Evolutionary conservation across 2,797 vertebrate genomes (phyloP).

Genomic region (Psittacula derbiana): DNA sequence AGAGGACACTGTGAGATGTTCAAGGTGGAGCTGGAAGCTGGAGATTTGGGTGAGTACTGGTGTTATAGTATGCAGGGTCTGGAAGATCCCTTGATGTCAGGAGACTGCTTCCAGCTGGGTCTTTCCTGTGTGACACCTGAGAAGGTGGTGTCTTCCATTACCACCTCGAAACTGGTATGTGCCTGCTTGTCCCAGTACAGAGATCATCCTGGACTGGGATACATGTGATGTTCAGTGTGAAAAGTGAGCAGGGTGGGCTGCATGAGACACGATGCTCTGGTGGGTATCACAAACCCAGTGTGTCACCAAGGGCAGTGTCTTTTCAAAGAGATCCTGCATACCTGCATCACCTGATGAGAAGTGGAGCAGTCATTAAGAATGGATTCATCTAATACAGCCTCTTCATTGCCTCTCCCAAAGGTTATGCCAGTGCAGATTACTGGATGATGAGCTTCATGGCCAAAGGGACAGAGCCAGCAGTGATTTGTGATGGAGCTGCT

Average conservation of each 20-base stretch:
- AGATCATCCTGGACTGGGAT: neutral
- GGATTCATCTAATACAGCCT: neutral
- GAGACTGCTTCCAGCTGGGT: neutral
- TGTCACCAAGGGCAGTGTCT: neutral
- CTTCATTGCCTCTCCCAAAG: slow-evolving; percentile 37
- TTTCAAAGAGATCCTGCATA: neutral
- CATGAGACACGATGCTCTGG: neutral
- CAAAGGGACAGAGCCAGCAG: slow-evolving; percentile 67
- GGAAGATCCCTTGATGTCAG: neutral
- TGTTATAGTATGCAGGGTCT: neutral
- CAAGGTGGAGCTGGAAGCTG: slow-evolving; percentile 83
- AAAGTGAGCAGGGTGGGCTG: neutral
- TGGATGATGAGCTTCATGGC: slow-evolving; percentile 74
- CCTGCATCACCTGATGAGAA: fast-evolving
- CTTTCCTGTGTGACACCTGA: neutral
- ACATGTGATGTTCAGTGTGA: neutral
- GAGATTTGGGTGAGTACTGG: slow-evolving; percentile 84
- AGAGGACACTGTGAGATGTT: slow-evolving; percentile 86
- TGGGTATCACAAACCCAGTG: fast-evolving
- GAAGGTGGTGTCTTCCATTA: neutral
- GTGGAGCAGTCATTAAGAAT: neutral
- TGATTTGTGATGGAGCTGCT: slow-evolving; percentile 78
- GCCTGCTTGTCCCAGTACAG: neutral
- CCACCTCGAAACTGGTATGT: neutral
- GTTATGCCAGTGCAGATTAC: slow-evolving; percentile 61